phyloP scores from a whole-genome alignment of 2,113 vertebrate genomes.

The Embiotoca jacksoni region DNA sequence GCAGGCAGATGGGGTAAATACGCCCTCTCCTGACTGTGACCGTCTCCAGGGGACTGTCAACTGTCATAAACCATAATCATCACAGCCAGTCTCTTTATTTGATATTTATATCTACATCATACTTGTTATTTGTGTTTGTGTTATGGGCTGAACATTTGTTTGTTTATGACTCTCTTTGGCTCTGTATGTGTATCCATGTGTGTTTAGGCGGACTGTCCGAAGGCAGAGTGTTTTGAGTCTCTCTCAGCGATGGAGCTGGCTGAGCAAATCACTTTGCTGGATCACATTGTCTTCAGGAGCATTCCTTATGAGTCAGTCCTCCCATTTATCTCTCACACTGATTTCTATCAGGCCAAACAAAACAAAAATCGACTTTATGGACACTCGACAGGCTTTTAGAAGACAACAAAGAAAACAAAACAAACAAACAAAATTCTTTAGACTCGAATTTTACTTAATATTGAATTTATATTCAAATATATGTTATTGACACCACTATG shows the following conservation, averaged over 20 bases:
- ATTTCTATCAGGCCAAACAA: slow-evolving; percentile 11
- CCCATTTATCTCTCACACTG: background rate
- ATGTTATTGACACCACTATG: too few relatives aligned
- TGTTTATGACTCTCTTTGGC: slow-evolving; percentile 9
- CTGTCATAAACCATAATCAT: slow-evolving; percentile 52
- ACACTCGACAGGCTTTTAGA: background rate
- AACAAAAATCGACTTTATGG: background rate
- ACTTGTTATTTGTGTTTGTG: slow-evolving; percentile 27
- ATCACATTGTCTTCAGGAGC: slow-evolving; percentile 95
- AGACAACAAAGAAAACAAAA: background rate
- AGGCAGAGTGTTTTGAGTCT: slow-evolving; percentile 93
- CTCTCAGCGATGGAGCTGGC: slow-evolving; percentile 97
- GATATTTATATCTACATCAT: slow-evolving; percentile 41
- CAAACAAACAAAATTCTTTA: too few relatives aligned
- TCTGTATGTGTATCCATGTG: slow-evolving; percentile 1
- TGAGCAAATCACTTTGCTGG: slow-evolving; percentile 97
- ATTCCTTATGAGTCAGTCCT: slow-evolving; percentile 96
- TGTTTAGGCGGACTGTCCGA: slow-evolving; percentile 88
- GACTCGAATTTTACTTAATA: too few relatives aligned
- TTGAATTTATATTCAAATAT: too few relatives aligned
- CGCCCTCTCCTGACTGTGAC: slow-evolving; percentile 5
- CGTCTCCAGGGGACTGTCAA: slow-evolving; percentile 25
- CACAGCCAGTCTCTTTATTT: slow-evolving; percentile 25
- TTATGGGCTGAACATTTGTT: background rate
- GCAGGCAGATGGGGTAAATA: slow-evolving; percentile 13